Conservation (phyloP, 23 tunicate genomes). For the Styela clava region DNA sequence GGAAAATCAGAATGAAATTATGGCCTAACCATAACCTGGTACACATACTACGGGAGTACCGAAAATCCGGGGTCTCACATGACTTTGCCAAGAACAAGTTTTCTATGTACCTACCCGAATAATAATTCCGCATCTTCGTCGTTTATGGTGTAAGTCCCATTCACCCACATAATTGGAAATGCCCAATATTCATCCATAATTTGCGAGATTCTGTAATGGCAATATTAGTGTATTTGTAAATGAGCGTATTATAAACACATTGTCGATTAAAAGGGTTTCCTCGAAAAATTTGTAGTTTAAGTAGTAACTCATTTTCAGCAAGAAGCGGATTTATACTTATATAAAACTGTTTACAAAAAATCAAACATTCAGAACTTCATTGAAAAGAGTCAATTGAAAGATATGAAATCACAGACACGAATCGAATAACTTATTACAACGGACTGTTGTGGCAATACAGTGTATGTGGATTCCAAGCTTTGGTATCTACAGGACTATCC, state of each 20-base stretch:
- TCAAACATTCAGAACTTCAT: too few relatives aligned
- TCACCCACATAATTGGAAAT: constrained; percentile 59
- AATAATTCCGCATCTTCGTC: constrained; percentile 40
- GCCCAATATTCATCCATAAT: constrained; percentile 46
- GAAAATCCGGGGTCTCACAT: neutral
- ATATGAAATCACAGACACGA: too few relatives aligned
- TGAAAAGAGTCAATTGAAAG: too few relatives aligned
- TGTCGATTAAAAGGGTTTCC: neutral
- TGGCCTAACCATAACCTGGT: too few relatives aligned
- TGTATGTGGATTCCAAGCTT: too few relatives aligned
- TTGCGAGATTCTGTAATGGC: constrained; percentile 21
- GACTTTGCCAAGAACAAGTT: neutral
- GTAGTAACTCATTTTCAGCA: neutral
- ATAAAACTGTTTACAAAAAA: too few relatives aligned
- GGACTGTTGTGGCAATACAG: too few relatives aligned
- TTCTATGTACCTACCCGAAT: constrained; percentile 24
- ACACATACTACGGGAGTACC: too few relatives aligned
- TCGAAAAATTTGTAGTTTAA: neutral
- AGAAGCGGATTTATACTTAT: neutral
- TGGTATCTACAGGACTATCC: too few relatives aligned
- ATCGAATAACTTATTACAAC: too few relatives aligned
- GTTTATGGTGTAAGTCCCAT: constrained; percentile 27
- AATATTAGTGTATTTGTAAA: neutral
- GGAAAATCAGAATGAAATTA: too few relatives aligned
- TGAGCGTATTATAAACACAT: neutral